phyloP scores from a whole-genome alignment of 2,888 invertebrate species.

The Tanytarsus gracilentus region DNA sequence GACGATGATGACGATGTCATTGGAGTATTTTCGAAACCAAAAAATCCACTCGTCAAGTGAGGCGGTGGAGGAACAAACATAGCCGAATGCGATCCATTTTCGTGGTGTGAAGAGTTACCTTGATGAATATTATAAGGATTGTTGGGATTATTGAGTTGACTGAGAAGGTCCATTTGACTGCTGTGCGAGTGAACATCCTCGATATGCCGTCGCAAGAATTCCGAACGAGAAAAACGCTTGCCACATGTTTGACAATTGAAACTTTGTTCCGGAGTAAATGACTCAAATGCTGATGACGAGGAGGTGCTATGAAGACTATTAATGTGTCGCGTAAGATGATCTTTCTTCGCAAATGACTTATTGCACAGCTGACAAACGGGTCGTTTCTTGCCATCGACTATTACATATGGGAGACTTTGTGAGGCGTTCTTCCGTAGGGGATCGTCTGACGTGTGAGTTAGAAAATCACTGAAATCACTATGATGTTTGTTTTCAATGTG shows the following conservation, averaged over 20 bases:
- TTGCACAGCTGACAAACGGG: conserved; percentile 16
- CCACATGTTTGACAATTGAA: background rate
- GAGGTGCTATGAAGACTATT: background rate
- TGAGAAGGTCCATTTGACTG: conserved; percentile 7
- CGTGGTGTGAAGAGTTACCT: background rate
- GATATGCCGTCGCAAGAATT: conserved; percentile 8
- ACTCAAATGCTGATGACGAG: background rate
- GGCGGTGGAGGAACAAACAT: conserved; percentile 14
- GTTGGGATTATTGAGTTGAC: conserved; percentile 9
- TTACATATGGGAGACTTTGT: background rate
- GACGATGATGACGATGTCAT: background rate
- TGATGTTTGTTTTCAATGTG: conserved; percentile 22
- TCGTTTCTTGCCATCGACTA: conserved; percentile 21
- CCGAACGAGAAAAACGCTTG: conserved; percentile 6
- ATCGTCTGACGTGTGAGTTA: background rate
- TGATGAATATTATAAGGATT: background rate
- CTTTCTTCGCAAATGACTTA: conserved; percentile 12
- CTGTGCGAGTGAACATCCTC: conserved; percentile 10
- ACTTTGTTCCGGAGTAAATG: conserved; percentile 6
- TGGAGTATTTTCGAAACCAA: conserved; percentile 4
- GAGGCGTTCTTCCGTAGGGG: background rate
- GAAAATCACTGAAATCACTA: conserved; percentile 9
- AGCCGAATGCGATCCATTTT: background rate
- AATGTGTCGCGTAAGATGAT: conserved; percentile 20
- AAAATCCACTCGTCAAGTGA: conserved; percentile 1